Conservation (phyloP, 2,888 invertebrate genomes). For the Sepioteuthis lessoniana region DNA sequence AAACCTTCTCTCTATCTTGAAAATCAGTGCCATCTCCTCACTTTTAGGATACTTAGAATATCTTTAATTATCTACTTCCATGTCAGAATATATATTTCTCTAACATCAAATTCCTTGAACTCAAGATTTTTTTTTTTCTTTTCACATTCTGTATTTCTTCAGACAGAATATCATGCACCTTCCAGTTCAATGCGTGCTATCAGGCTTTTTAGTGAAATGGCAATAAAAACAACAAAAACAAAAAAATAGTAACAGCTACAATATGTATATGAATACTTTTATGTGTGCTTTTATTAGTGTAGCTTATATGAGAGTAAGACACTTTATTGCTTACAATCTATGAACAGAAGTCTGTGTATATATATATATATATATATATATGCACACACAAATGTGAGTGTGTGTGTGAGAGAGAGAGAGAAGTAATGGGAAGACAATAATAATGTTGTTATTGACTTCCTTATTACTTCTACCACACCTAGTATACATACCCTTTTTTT, state of each 20-base stretch:
- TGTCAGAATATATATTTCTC: background rate
- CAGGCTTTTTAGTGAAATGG: constrained; percentile 16
- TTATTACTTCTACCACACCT: no score
- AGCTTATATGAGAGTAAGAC: background rate
- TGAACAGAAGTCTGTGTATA: background rate
- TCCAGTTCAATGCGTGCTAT: background rate
- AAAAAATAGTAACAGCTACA: background rate
- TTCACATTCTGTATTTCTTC: background rate
- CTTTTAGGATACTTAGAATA: background rate
- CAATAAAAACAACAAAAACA: background rate
- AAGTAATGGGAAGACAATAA: background rate
- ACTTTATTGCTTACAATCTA: background rate
- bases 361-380: background rate
- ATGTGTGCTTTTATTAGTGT: background rate
- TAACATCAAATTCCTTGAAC: background rate
- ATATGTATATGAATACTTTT: background rate
- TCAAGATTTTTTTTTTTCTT: background rate
- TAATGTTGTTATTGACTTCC: no score
- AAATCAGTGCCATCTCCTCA: background rate
- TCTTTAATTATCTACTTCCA: background rate
- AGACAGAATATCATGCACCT: background rate
- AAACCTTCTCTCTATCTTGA: background rate
- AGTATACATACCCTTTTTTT: no score
- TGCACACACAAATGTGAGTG: no score
- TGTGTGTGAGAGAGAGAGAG: no score